Base-by-base conservation (phyloP, 2,113 vertebrate genomes). In the Chrysochloris asiatica region DNA sequence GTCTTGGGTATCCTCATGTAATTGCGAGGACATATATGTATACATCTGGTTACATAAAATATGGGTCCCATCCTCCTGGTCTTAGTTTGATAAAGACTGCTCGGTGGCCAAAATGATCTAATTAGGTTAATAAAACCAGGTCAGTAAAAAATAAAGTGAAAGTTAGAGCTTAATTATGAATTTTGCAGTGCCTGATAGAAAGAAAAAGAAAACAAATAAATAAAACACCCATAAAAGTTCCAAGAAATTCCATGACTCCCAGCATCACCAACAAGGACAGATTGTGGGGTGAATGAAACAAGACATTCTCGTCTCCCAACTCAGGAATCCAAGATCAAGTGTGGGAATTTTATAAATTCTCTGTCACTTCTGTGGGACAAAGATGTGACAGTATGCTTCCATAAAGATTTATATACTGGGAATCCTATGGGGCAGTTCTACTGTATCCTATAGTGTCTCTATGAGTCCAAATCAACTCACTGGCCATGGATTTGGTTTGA, bases 61-160 rank as follows among this genome's bases (percentile, higher is more conserved):
- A 22, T 89, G 76, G 22, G 30, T 88, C 26, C 78, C 45, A 75
- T 56, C 8, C n/a, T 61, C 56, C n/a, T 59, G 13, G 36, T 83
- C 63, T 88, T 61, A 69, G 41, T 67, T 90, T 79, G 65, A 83
- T 54, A 63, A 82, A 95, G 33, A 89, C 69, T 83, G 6, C 76
- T 56, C 19, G 26, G 48, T 45, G 92, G 56, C 54, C 63, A 73
- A 90, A 78, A 82, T 38, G 8, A 54, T 83, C 63, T 47, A 93
- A 89, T 33, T 65, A 92, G 56, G 77, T 93, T 96, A 91, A 88
- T 71, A 93, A 95, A 94, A 89, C 28, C 76, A 88, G 47, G 63
- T 79, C 45, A 71, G 43, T 73, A 1, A 90, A 80, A 94, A 89
- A 89, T 21, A 91, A 78, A 63, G 75, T 38, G 2, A 93, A 80